Evolutionary conservation across 2,888 invertebrate genomes (phyloP), one percentile per base, ranked within the genome.

Genomic region (Agrochola lota): DNA sequence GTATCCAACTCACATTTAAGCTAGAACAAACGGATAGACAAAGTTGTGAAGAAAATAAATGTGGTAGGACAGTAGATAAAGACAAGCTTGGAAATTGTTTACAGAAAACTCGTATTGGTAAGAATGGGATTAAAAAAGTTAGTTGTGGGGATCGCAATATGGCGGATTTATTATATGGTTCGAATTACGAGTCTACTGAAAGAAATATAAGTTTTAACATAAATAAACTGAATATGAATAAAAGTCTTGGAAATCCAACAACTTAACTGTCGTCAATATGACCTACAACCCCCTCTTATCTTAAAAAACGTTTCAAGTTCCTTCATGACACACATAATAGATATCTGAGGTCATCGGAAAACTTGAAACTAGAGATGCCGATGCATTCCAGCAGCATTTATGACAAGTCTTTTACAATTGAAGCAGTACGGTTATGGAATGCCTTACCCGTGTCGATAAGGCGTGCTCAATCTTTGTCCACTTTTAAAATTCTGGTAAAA

Each of bases 81-180:
- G 81, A 80, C 85, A 82, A 81, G 87, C 84, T 88, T 85, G 71
- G 77, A 85, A 83, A 88, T 85, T 89, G 87, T 88, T 88, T 84
- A 79, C 82, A 68, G 75, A 68, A 85, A 75, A 68, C 64, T 78
- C 76, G 79, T 79, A 85, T 78, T 71, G 55, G 78, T 55, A 55
- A 74, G 35, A 67, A 80, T 71, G 55, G 80, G 35, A 88, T 88
- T 88, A 87, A 88, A 85, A 85, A 88, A 88, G 81, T 87, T 88
- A 35, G 23, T 46, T 78, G 35, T 57, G 67, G 1, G 52, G 35
- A 64, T 73, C 12, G 66, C 76, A 77, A 78, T 87, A 85, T 85
- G 76, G 69, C 15, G 23, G 59, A 82, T 46, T 57, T 55, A 12
- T 7, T 26, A n/a, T 64, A 43, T 7, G 20, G 30, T 17, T 20